phyloP scores from a whole-genome alignment of 1,140 invertebrate species.

The Plectrocnemia conspersa region DNA sequence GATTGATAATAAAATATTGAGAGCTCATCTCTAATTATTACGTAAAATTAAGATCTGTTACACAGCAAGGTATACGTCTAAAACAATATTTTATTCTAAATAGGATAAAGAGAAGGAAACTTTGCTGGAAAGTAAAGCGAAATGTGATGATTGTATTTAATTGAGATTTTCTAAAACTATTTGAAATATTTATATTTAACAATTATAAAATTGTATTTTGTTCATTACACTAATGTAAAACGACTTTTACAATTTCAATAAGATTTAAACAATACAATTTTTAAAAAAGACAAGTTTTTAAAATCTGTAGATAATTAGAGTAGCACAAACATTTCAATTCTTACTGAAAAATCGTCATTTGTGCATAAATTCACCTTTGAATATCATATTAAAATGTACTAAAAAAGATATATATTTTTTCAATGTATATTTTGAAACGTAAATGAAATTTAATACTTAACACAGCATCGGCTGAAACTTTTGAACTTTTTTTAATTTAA shows the following conservation, averaged over 20 bases:
- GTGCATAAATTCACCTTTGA: slow-evolving; percentile 34
- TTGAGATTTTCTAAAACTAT: slow-evolving; percentile 17
- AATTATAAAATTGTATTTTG: slow-evolving; percentile 23
- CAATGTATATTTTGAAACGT: slow-evolving; percentile 13
- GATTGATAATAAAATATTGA: no score
- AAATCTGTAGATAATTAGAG: slow-evolving; percentile 29
- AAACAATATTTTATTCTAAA: slow-evolving; percentile 27
- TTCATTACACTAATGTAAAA: slow-evolving; percentile 24
- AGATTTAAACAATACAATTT: slow-evolving; percentile 16
- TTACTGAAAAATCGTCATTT: slow-evolving; percentile 32
- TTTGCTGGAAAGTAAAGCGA: slow-evolving; percentile 8
- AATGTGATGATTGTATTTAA: slow-evolving; percentile 16
- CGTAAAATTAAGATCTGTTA: no score
- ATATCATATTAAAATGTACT: slow-evolving; percentile 27
- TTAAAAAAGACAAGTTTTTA: slow-evolving; percentile 31
- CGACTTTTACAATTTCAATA: slow-evolving; percentile 21
- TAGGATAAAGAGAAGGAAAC: slow-evolving; percentile 16
- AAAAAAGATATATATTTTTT: slow-evolving; percentile 21
- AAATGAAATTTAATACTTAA: slow-evolving; percentile 5
- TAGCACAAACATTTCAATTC: slow-evolving; percentile 25
- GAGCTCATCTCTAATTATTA: no score
- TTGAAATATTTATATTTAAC: slow-evolving; percentile 23
- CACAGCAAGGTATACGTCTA: no score
- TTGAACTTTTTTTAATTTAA: neutral
- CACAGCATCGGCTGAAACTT: slow-evolving; percentile 4